A percentile compares a stretch with the other conserved stretches of the same genome.
Conservation (phyloP, 2,888 invertebrate species). For the Volucella inanis region DNA sequence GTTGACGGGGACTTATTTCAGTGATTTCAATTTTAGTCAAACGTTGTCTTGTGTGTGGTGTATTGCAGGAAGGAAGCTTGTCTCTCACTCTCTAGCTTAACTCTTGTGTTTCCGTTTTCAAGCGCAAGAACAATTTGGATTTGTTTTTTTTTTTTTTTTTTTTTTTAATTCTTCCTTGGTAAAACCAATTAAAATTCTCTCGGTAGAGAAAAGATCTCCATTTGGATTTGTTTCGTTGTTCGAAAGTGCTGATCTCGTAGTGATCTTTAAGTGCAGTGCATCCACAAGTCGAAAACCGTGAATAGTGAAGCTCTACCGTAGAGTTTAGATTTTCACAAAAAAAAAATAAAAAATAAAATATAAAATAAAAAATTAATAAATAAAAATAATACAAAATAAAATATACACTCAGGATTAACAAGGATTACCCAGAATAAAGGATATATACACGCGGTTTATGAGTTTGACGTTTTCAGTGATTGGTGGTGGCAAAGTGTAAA, state of each 20-base stretch:
- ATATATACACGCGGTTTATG: conserved; percentile 31
- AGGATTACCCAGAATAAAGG: conserved; percentile 43
- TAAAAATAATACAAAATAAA: not conserved
- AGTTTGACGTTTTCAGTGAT: conserved; percentile 38
- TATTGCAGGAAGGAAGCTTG: conserved; percentile 68
- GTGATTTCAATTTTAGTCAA: conserved; percentile 82
- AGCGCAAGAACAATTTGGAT: conserved; percentile 32
- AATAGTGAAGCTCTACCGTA: conserved; percentile 17
- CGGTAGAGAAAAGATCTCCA: conserved; percentile 47
- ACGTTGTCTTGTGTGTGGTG: conserved; percentile 68
- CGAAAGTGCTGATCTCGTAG: conserved; percentile 29
- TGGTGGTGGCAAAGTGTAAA: conserved; percentile 18
- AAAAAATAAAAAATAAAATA: not conserved
- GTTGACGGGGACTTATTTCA: conserved; percentile 82
- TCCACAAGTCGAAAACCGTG: conserved; percentile 26
- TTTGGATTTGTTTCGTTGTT: conserved; percentile 48
- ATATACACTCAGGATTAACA: conserved; percentile 22
- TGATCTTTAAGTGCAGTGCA: conserved; percentile 14
- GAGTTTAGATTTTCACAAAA: conserved; percentile 9
- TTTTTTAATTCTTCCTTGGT: not conserved
- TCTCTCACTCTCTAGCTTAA: conserved; percentile 50
- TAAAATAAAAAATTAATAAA: not conserved
- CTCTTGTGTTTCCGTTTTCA: conserved; percentile 36
- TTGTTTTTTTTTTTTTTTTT: conserved; percentile 1
- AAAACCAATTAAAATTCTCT: conserved; percentile 13